A percentile compares a stretch with the other conserved stretches of the same genome.
Conservation (phyloP, 2,888 invertebrate species). For the Athetis lepigone region DNA sequence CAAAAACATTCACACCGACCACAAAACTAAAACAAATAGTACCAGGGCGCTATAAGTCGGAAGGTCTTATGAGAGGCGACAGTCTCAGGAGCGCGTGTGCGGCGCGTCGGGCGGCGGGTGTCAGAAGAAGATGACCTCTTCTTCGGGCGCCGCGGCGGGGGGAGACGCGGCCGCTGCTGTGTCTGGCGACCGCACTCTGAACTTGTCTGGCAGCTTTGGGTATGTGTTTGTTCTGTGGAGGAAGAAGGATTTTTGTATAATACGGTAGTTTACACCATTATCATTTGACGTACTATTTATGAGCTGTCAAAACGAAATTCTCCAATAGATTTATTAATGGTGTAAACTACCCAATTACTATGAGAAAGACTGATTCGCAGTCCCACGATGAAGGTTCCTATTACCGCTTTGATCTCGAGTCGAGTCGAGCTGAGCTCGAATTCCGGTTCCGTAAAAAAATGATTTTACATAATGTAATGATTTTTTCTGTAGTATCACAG, state of each 20-base stretch:
- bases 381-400: too few species aligned
- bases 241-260: not conserved
- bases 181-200: constrained; percentile 91
- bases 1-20: not conserved
- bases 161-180: constrained; percentile 54
- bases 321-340: too few species aligned
- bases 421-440: too few species aligned
- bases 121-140: constrained; percentile 93
- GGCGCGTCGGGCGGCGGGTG: constrained; percentile 75
- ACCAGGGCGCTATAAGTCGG: constrained; percentile 63
- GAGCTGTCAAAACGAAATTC: too few species aligned
- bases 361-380: too few species aligned
- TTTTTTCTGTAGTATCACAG: too few species aligned
- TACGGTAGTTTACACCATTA: too few species aligned
- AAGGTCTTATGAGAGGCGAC: constrained; percentile 82
- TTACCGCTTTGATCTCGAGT: too few species aligned
- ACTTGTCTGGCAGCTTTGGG: constrained; percentile 93
- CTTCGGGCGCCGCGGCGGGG: constrained; percentile 78
- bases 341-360: too few species aligned
- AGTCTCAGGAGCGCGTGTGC: constrained; percentile 83
- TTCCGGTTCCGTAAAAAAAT: too few species aligned
- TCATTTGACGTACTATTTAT: too few species aligned
- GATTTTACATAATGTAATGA: too few species aligned
- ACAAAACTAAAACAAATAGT: constrained; percentile 25
- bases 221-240: constrained; percentile 92